phyloP scores from a whole-genome alignment of 2,113 vertebrate genomes.

The Festucalex cinctus region DNA sequence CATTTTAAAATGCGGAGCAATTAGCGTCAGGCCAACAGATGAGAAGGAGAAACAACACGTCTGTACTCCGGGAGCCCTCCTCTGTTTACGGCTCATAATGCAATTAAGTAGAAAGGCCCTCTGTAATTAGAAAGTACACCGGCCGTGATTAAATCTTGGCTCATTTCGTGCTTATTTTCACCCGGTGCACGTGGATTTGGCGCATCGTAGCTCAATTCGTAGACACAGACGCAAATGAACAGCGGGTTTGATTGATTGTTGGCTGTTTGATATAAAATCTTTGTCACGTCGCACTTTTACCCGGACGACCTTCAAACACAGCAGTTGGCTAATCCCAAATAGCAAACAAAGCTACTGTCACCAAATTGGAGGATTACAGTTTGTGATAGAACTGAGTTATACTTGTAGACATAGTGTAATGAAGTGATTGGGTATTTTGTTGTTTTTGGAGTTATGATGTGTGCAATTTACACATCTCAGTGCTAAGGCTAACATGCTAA shows the following conservation, averaged over 20 bases:
- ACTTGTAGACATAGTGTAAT: neutral
- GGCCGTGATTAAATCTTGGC: conserved; percentile 38
- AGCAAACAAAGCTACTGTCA: neutral
- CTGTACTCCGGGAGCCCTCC: conserved; percentile 40
- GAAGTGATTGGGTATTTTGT: neutral
- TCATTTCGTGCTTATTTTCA: conserved; percentile 15
- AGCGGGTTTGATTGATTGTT: neutral
- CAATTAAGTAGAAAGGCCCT: conserved; percentile 49
- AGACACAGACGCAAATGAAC: neutral
- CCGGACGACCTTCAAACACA: neutral
- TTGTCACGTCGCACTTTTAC: neutral
- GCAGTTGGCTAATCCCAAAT: neutral
- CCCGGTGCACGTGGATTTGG: neutral
- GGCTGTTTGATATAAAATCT: neutral
- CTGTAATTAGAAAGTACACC: conserved; percentile 53
- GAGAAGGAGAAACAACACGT: conserved; percentile 39
- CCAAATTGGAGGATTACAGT: neutral
- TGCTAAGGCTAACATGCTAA: too few species aligned
- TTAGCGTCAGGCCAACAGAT: conserved; percentile 48
- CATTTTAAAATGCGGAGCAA: conserved; percentile 44
- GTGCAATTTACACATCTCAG: too few species aligned
- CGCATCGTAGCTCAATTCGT: neutral
- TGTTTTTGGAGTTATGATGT: neutral
- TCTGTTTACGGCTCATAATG: conserved; percentile 48
- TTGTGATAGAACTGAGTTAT: neutral